A percentile compares a stretch with the other conserved stretches of the same genome.
phyloP scores from a whole-genome alignment of 2,797 vertebrate species.

The Rhodeus uyekii region DNA sequence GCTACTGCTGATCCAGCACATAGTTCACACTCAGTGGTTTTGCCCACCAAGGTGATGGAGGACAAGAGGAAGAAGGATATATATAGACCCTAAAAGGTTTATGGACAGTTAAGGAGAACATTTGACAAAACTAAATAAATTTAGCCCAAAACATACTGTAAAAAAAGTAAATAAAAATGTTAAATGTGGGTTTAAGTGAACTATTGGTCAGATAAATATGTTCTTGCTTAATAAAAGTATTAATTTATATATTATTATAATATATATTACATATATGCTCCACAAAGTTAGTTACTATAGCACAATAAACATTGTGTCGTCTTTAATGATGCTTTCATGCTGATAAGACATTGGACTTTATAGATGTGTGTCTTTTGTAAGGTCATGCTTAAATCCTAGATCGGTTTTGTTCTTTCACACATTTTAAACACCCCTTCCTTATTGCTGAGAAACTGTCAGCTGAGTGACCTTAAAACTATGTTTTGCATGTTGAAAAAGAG shows the following conservation, averaged over 20 bases:
- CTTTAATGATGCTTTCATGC: background rate
- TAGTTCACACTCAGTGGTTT: slow-evolving; percentile 75
- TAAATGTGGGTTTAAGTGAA: background rate
- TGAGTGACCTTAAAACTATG: slow-evolving; percentile 37
- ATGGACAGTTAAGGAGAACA: background rate
- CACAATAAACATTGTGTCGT: background rate
- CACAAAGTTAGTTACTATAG: background rate
- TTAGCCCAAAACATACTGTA: background rate
- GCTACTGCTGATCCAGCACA: slow-evolving; percentile 78
- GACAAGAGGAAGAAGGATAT: slow-evolving; percentile 42
- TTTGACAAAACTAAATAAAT: background rate
- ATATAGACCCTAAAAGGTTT: background rate
- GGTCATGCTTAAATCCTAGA: background rate
- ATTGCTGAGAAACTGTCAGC: slow-evolving; percentile 6
- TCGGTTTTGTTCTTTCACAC: background rate
- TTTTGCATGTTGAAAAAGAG: slow-evolving; percentile 30
- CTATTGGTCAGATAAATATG: background rate
- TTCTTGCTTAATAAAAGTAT: background rate
- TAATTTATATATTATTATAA: no score
- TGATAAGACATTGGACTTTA: slow-evolving; percentile 23
- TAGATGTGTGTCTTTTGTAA: background rate
- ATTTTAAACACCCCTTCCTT: slow-evolving; percentile 7
- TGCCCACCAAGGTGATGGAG: slow-evolving; percentile 64
- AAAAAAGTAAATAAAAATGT: background rate
- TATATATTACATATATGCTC: background rate